Conservation (phyloP, 1,140 invertebrate genomes). For the Euura saliciscinereae region DNA sequence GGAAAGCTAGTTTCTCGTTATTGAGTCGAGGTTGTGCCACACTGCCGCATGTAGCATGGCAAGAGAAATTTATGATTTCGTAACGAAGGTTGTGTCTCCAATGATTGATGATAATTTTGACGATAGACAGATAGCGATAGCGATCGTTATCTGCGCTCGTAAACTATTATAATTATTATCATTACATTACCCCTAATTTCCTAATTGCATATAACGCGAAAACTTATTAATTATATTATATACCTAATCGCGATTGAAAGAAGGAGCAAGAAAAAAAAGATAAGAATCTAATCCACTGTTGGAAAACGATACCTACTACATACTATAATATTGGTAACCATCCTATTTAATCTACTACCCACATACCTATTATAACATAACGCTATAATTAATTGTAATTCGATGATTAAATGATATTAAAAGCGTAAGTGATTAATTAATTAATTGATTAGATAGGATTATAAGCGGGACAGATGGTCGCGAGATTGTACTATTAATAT, state of each 20-base stretch:
- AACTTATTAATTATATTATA: not conserved
- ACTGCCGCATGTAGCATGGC: conserved; percentile 41
- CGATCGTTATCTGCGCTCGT: not conserved
- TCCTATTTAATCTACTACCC: conserved; percentile 14
- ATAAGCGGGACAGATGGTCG: conserved; percentile 9
- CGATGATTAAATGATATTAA: conserved; percentile 11
- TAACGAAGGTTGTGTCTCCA: conserved; percentile 57
- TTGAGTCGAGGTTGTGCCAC: conserved; percentile 52
- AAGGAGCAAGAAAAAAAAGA: not conserved
- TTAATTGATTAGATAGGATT: conserved; percentile 6
- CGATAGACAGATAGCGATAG: not conserved
- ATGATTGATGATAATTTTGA: conserved; percentile 7
- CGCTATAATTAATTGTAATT: conserved; percentile 6
- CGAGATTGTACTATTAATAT: not conserved
- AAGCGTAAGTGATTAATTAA: conserved; percentile 15
- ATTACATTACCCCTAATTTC: conserved; percentile 8
- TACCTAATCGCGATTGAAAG: no score
- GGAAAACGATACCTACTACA: not conserved
- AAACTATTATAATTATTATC: conserved; percentile 15
- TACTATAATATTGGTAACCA: conserved; percentile 8
- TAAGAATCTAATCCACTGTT: not conserved
- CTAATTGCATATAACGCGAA: not conserved
- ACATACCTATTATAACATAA: not conserved
- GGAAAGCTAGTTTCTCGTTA: conserved; percentile 43
- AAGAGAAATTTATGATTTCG: conserved; percentile 49